Evolutionary conservation across 2,888 invertebrate genomes (phyloP).

Genomic region (Lasioglossum figueresi): DNA sequence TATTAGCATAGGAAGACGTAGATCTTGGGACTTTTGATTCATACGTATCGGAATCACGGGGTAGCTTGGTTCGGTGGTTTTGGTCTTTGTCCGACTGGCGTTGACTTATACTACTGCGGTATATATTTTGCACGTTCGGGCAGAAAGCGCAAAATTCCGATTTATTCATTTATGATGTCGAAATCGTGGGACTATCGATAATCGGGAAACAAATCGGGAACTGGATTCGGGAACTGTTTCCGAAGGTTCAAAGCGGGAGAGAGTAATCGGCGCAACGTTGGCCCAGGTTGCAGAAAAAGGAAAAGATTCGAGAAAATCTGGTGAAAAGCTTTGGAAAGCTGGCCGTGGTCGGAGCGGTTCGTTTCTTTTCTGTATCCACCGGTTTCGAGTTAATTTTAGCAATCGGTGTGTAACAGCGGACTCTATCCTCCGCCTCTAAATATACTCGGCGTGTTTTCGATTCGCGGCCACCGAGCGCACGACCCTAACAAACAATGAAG

Average conservation of each 20-base stretch:
- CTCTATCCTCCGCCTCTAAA: constrained; percentile 25
- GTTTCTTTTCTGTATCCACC: constrained; percentile 21
- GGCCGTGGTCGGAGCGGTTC: background rate
- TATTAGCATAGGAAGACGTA: background rate
- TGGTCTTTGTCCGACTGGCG: background rate
- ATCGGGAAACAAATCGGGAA: background rate
- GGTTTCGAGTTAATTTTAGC: constrained; percentile 43
- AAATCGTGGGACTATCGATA: background rate
- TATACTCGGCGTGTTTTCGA: constrained; percentile 32
- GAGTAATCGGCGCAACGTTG: background rate
- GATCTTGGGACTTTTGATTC: background rate
- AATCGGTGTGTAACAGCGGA: constrained; percentile 14
- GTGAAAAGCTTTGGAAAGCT: background rate
- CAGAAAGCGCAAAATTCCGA: background rate
- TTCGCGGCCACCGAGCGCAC: constrained; percentile 22
- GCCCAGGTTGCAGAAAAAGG: background rate
- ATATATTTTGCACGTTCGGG: background rate
- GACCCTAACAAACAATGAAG: constrained; percentile 15
- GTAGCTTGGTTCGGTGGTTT: background rate
- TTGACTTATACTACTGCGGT: background rate
- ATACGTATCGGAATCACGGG: background rate
- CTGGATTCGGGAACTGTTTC: background rate
- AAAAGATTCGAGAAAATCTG: background rate
- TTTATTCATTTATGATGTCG: background rate
- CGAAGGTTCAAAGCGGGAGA: background rate